Percentiles rank a stretch among this genome's conserved stretches.
phyloP scores from a whole-genome alignment of 2,113 vertebrate genomes.

The Agelaius tricolor region DNA sequence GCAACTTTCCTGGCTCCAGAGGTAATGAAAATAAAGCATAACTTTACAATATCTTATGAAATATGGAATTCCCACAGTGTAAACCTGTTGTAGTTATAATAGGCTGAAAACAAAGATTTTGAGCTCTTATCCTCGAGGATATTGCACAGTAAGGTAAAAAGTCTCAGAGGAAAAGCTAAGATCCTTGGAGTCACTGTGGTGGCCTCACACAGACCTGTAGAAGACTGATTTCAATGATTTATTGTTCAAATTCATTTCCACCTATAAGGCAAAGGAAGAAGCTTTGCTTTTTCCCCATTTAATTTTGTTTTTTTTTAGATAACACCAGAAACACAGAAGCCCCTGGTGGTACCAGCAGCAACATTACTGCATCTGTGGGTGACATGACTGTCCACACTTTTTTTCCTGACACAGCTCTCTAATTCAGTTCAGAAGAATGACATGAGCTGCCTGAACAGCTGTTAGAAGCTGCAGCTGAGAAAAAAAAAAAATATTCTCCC shows the following conservation, averaged over 20 bases:
- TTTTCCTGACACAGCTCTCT: neutral
- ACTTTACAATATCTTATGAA: neutral
- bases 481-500: neutral
- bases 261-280: neutral
- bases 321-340: neutral
- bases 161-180: neutral
- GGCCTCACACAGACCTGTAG: neutral
- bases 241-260: neutral
- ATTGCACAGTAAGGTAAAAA: neutral
- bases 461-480: neutral
- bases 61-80: neutral
- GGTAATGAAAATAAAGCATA: conserved; percentile 31
- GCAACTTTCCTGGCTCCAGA: conserved; percentile 32
- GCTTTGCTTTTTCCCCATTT: neutral
- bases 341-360: neutral
- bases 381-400: neutral
- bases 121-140: neutral
- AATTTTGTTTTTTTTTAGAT: neutral
- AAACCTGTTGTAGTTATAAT: neutral
- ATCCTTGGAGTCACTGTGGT: neutral
- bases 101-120: neutral
- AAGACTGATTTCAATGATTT: neutral
- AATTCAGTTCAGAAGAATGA: neutral
- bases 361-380: neutral
- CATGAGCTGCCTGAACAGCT: neutral